Conservation (phyloP, 2,888 invertebrate genomes). For the Ariolimax columbianus region DNA sequence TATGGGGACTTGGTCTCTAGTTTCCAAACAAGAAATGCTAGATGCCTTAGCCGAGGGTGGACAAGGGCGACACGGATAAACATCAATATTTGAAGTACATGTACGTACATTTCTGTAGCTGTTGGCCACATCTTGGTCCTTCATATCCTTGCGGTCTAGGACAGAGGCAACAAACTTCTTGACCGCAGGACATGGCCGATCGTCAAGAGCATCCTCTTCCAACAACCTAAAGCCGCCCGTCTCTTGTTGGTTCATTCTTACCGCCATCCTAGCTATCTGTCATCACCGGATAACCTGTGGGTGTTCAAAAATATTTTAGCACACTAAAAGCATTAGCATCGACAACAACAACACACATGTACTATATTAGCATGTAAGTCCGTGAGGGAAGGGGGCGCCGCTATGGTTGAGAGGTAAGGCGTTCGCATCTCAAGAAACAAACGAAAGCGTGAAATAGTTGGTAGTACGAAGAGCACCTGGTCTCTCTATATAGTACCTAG, state of each 20-base stretch:
- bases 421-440: no score
- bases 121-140: constrained; percentile 64
- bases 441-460: no score
- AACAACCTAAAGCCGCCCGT: constrained; percentile 57
- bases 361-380: no score
- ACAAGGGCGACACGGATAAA: neutral
- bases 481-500: no score
- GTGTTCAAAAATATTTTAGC: neutral
- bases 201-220: constrained; percentile 58
- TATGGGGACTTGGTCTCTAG: no score
- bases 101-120: constrained; percentile 65
- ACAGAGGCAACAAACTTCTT: constrained; percentile 59
- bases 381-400: no score
- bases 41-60: no score
- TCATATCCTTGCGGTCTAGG: constrained; percentile 59
- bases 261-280: constrained; percentile 50
- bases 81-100: neutral
- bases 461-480: no score
- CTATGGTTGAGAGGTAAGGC: no score
- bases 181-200: constrained; percentile 57
- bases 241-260: constrained; percentile 57
- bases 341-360: no score
- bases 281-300: constrained; percentile 12
- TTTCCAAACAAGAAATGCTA: no score
- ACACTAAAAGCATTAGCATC: no score